These are phyloP conservation scores for Mimas tiliae DNA, from an alignment of 2,888 invertebrate species.

Conservation along the genomic window DNA sequence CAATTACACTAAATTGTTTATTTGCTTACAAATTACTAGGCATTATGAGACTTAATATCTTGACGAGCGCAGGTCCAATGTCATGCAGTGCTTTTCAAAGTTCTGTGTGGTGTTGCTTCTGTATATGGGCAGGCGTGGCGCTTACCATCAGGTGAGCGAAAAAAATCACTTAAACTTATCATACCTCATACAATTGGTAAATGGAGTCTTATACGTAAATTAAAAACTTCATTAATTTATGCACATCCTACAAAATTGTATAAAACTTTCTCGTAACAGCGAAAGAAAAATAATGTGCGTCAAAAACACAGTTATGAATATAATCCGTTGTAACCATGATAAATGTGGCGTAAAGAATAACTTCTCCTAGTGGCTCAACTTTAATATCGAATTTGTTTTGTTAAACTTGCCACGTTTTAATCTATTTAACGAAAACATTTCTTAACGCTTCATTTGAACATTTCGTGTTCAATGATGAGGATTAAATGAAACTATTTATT, in stretches of 20 bases:
- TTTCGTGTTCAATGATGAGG: slow-evolving; percentile 43
- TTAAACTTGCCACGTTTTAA: slow-evolving; percentile 44
- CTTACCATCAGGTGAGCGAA: too few relatives aligned
- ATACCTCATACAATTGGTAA: not conserved
- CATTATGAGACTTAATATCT: too few relatives aligned
- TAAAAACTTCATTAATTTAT: slow-evolving; percentile 28
- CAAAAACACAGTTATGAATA: slow-evolving; percentile 72
- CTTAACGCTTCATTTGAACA: slow-evolving; percentile 50
- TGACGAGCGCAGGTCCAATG: too few relatives aligned
- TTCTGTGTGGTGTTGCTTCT: too few relatives aligned
- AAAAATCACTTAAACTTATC: too few relatives aligned
- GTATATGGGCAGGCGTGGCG: too few relatives aligned
- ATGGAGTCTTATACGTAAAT: not conserved
- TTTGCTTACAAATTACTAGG: too few relatives aligned
- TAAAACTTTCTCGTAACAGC: slow-evolving; percentile 51
- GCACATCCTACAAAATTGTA: slow-evolving; percentile 51
- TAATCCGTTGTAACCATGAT: slow-evolving; percentile 70
- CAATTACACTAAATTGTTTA: too few relatives aligned
- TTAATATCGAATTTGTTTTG: slow-evolving; percentile 51
- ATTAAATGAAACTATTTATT: slow-evolving; percentile 39
- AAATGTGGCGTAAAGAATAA: slow-evolving; percentile 65
- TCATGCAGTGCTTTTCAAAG: too few relatives aligned
- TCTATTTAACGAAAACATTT: slow-evolving; percentile 49
- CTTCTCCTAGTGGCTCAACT: slow-evolving; percentile 63
- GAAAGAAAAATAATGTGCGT: slow-evolving; percentile 73